Evolutionary conservation across 2,113 vertebrate species (phyloP).

Genomic region (Cyprinodon brontotheroides): DNA sequence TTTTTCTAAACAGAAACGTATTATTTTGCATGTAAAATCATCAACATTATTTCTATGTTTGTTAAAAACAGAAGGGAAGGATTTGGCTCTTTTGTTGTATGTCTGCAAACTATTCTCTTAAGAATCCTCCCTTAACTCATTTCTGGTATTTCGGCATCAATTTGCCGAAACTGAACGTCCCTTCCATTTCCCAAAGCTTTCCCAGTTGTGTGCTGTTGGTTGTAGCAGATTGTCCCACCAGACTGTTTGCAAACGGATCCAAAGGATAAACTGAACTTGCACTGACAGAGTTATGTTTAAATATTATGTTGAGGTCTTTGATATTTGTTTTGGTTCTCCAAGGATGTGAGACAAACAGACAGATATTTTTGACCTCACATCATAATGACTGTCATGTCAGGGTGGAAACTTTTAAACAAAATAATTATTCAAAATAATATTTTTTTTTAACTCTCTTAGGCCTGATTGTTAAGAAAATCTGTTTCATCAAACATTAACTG

Average conservation of each 20-base stretch:
- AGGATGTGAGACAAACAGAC: neutral
- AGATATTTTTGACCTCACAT: neutral
- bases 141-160: neutral
- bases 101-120: neutral
- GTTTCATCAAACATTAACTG: neutral
- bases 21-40: neutral
- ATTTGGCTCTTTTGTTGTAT: neutral
- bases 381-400: neutral
- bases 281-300: neutral
- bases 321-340: neutral
- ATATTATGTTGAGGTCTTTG: neutral
- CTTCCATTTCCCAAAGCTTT: neutral
- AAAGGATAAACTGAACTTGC: neutral
- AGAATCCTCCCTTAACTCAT: neutral
- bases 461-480: neutral
- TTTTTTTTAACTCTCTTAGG: neutral
- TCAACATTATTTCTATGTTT: neutral
- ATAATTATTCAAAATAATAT: neutral
- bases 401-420: neutral
- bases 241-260: neutral
- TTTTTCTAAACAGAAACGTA: neutral
- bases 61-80: neutral
- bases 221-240: neutral
- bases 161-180: neutral
- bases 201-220: neutral